Base-by-base conservation (phyloP, 2,113 vertebrate genomes). In the Tinamus guttatus region DNA sequence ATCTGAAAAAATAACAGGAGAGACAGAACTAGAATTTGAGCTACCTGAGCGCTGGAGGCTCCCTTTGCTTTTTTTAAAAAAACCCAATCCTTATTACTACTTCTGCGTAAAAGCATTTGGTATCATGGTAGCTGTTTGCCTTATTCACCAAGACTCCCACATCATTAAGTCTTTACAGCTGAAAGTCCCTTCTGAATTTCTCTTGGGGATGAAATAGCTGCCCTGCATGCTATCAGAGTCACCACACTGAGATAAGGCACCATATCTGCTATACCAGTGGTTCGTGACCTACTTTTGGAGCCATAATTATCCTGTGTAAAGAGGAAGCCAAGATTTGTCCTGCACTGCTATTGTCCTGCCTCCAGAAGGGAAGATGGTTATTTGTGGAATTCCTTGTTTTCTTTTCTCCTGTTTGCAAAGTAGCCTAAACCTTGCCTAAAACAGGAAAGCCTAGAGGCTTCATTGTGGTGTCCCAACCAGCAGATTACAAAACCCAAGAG, bases 381-480 rank as follows among this genome's bases (percentile, higher is more conserved):
- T 18, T 32, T 85, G 84, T 36, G 74, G 63, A 45, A 32, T 52
- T 34, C 41, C 45, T 89, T 63, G 49, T 25, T 94, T 86, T 86
- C n/a, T 19, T 40, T 87, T 1, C 43, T 91, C 2, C 32, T 75
- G 58, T 69, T 51, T 81, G 52, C 36, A 75, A 41, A 65, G 34
- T 34, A 68, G 47, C 28, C 28, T 17, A 70, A 79, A 47, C 59
- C 59, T 51, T 89, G 62, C 28, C 28, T 71, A 41, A 28, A 47
- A 30, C 8, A 27, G 34, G 68, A 74, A 93, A 93, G 19, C 15
- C 54, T 47, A 30, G 43, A 70, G 13, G 21, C 5, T 27, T 16
- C 59, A 43, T 28, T n/a, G 43, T 32, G 36, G 52, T 70, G 34
- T 63, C 51, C 16, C 13, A 77, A 15, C 8, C 71, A 70, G 6